Base-by-base conservation (phyloP, 2,113 vertebrate species). In the Ovibos moschatus region DNA sequence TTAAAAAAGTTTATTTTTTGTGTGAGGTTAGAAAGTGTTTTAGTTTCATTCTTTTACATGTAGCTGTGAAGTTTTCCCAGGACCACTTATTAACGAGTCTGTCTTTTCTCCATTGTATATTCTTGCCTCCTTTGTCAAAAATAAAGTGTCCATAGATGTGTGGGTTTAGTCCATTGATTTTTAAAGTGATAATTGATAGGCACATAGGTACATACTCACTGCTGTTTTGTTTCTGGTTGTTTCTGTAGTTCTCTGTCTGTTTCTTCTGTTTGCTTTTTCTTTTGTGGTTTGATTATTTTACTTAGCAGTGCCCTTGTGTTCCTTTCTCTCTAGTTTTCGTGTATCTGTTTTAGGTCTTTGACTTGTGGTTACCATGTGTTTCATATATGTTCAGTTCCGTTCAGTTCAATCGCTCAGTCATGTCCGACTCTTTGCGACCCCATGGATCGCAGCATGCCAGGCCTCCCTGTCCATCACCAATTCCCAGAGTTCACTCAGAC, bases 371-470 rank as follows among this genome's bases (percentile, higher is more conserved):
- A 13, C 50, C 10, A 13, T n/a, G 30, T 33, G 6, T 50, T 51
- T 82, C 79, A 51, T 78, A 4, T 79, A 47, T 51, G 30, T 82
- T 27, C 57, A 58, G 23, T 27, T 53, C 50, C 15, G 15, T 51
- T 57, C 55, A 25, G 55, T 57, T 57, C 55, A 10, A 9, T 57
- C 3, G 0, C 55, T 25, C 23, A 57, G 55, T 57, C 1, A 3
- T 57, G 23, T 57, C 55, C 3, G 21, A 25, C 55, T 57, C 55
- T 57, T 57, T 57, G 55, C 0, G 55, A 25, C 55, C 55, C 55
- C 55, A 25, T 25, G 55, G 25, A 57, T 10, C 0, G 0, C 55
- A 57, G 23, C 55, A 57, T 0, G 0, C 23, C 55, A 25, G 55
- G 55, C 55, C 55, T 25, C 23, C 23, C 55, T 25, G 9, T 25